Percentiles rank a stretch among this genome's conserved stretches.
Evolutionary conservation across 2,888 invertebrate species (phyloP).

Genomic region (Xestoiulus laeticollis): DNA sequence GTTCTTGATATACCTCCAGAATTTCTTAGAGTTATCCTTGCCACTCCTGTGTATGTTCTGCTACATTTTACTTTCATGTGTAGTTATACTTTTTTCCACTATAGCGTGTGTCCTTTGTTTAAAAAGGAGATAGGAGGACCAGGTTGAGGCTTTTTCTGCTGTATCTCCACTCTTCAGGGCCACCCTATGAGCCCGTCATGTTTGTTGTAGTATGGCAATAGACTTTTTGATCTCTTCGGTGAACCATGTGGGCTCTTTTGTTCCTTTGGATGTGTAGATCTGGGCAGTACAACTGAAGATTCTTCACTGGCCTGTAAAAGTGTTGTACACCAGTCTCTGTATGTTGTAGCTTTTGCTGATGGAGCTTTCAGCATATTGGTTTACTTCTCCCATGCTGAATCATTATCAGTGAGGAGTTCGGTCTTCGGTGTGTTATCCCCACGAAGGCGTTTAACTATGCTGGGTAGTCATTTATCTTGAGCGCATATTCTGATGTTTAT

Average conservation of each 20-base stretch:
- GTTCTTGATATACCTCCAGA: no score
- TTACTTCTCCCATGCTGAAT: background rate
- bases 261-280: background rate
- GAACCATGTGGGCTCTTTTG: background rate
- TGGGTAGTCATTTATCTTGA: background rate
- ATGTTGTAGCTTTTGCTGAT: background rate
- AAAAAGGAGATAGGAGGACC: no score
- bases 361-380: background rate
- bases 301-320: background rate
- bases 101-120: no score
- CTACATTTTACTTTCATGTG: no score
- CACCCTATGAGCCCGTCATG: no score
- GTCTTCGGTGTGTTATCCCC: background rate
- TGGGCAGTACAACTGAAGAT: no score
- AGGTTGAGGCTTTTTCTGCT: no score
- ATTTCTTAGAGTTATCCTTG: no score
- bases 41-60: no score
- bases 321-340: background rate
- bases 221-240: background rate
- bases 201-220: no score
- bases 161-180: no score
- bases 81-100: no score
- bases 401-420: background rate
- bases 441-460: background rate
- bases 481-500: background rate